A percentile compares a stretch with the other conserved stretches of the same genome.
Conservation (phyloP, 2,888 invertebrate genomes). For the Chymomyza amoena region DNA sequence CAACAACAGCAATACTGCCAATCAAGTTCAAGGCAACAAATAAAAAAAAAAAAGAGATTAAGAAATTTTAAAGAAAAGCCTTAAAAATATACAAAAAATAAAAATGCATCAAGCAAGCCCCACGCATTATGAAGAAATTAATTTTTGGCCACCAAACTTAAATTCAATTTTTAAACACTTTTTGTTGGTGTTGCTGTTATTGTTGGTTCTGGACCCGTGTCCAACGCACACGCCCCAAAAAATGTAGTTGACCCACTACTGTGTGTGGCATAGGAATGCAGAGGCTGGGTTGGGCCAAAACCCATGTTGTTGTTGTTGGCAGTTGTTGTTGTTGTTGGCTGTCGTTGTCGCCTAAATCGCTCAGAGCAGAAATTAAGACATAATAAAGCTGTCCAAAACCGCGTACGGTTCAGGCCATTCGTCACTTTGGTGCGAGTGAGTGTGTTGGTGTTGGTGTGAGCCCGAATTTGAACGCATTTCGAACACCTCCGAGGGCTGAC, state of each 20-base stretch:
- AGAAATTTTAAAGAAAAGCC: constrained; percentile 52
- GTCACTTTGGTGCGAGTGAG: constrained; percentile 45
- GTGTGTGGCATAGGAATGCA: background rate
- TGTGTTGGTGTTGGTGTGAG: constrained; percentile 8
- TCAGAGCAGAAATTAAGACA: constrained; percentile 69
- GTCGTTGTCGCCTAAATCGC: constrained; percentile 58
- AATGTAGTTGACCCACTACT: constrained; percentile 68
- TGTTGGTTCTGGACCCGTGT: constrained; percentile 19
- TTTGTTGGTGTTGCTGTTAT: background rate
- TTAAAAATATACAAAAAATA: background rate
- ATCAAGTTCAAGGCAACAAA: background rate
- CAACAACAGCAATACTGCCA: background rate
- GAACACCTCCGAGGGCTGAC: constrained; percentile 32
- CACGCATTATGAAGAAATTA: constrained; percentile 72
- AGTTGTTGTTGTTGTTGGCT: constrained; percentile 5
- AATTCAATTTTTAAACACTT: constrained; percentile 55
- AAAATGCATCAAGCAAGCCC: constrained; percentile 45
- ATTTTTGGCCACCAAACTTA: constrained; percentile 56
- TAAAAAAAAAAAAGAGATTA: constrained; percentile 36
- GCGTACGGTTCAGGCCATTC: constrained; percentile 42
- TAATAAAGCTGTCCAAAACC: constrained; percentile 66
- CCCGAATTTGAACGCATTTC: constrained; percentile 25
- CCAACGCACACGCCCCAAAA: constrained; percentile 30
- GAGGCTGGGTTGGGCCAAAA: background rate
- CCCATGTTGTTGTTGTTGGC: background rate